Conservation (phyloP, 2,113 vertebrate species). For the Tychaedon coryphoeus region DNA sequence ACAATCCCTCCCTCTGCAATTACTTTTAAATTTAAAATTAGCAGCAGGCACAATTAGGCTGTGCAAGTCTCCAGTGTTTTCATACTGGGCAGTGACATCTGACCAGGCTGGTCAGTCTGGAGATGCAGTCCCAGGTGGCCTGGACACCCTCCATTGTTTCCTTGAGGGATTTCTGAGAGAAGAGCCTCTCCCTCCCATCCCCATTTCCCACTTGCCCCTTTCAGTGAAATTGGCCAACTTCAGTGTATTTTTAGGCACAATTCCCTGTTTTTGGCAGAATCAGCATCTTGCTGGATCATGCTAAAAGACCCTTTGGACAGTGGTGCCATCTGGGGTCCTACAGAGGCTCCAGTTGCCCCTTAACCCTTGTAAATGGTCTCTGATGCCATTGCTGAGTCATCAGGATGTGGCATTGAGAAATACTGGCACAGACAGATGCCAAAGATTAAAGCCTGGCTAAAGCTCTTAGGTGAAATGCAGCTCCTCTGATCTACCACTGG, state of each 20-base stretch:
- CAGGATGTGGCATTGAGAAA: not conserved
- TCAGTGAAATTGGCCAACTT: not conserved
- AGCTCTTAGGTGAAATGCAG: not conserved
- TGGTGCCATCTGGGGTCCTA: not conserved
- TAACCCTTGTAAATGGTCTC: not conserved
- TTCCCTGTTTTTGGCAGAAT: not conserved
- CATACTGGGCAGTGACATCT: not conserved
- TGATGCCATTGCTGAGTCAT: not conserved
- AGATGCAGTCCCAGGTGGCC: not conserved
- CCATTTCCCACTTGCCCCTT: not conserved
- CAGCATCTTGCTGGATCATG: not conserved
- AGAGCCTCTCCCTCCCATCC: not conserved
- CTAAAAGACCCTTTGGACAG: not conserved
- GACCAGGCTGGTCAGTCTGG: not conserved
- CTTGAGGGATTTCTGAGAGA: not conserved
- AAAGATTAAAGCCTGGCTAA: not conserved
- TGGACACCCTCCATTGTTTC: not conserved
- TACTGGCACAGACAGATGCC: not conserved
- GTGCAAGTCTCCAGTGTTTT: not conserved
- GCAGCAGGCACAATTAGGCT: not conserved
- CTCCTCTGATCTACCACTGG: not conserved
- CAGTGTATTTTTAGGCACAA: not conserved
- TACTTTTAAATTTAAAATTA: not conserved
- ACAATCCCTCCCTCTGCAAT: not conserved
- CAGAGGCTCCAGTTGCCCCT: not conserved